phyloP scores from a whole-genome alignment of 2,797 vertebrate genomes.

The Pangasius macronema region DNA sequence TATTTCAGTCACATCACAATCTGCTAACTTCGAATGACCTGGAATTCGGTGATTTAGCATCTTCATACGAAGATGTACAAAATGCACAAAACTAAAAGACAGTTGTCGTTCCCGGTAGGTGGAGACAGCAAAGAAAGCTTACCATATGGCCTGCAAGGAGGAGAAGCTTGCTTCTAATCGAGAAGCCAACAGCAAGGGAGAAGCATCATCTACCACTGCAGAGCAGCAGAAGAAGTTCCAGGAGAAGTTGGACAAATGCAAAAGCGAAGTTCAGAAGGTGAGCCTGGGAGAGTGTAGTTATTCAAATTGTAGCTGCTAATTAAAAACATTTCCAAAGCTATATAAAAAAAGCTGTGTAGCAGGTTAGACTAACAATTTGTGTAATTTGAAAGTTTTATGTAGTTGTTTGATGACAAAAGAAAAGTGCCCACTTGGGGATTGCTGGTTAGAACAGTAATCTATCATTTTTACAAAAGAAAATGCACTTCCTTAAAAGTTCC shows the following conservation, averaged over 20 bases:
- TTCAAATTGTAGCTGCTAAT: background rate
- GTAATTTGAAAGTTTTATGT: background rate
- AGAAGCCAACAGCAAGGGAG: constrained; percentile 87
- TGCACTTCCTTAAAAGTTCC: background rate
- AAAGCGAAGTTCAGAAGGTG: constrained; percentile 94
- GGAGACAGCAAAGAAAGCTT: constrained; percentile 91
- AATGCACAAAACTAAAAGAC: background rate
- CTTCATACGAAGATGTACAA: no score
- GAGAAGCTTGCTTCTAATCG: constrained; percentile 88
- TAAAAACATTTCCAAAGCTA: background rate
- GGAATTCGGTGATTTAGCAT: background rate
- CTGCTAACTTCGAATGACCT: background rate
- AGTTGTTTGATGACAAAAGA: background rate
- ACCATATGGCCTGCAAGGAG: constrained; percentile 95
- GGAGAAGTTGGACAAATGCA: constrained; percentile 96
- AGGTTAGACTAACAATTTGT: background rate
- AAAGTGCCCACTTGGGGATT: background rate
- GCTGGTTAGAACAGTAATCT: background rate
- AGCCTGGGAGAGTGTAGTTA: background rate
- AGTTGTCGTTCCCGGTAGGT: constrained; percentile 69
- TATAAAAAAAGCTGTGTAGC: background rate
- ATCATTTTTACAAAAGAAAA: background rate
- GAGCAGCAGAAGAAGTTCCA: constrained; percentile 95
- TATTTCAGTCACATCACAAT: background rate
- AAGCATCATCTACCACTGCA: constrained; percentile 78